These are phyloP conservation scores for Euzophera pinguis DNA, from an alignment of 2,888 invertebrate genomes.

Conservation along the genomic window DNA sequence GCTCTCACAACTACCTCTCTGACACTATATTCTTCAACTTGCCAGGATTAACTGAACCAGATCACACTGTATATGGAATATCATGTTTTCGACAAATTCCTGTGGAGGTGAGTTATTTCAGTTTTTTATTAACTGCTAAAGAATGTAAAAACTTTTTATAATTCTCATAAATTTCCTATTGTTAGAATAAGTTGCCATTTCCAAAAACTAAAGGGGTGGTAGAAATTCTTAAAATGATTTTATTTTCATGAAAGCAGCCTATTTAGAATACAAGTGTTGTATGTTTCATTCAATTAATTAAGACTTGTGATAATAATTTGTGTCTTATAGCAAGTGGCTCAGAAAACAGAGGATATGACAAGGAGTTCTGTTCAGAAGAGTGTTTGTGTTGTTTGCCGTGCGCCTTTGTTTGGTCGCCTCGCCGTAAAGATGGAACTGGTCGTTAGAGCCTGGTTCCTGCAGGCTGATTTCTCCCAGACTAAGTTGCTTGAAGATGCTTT, in stretches of 20 bases:
- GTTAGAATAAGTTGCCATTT: too few species aligned
- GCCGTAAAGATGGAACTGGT: slow-evolving; percentile 97
- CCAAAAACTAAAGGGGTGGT: too few species aligned
- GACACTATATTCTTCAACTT: slow-evolving; percentile 98
- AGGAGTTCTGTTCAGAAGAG: slow-evolving; percentile 98
- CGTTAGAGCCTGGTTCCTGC: slow-evolving; percentile 97
- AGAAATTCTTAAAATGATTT: too few species aligned
- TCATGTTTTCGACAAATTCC: slow-evolving; percentile 99
- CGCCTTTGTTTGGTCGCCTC: slow-evolving; percentile 96
- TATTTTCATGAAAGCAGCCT: too few species aligned
- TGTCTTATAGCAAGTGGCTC: slow-evolving; percentile 88
- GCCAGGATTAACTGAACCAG: slow-evolving; percentile 91
- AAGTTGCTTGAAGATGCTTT: slow-evolving; percentile 94
- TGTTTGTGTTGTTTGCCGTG: slow-evolving; percentile 94
- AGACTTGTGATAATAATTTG: neutral
- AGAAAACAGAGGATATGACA: slow-evolving; percentile 96
- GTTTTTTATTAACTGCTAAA: neutral
- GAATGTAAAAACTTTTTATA: too few species aligned
- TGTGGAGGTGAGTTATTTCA: slow-evolving; percentile 83
- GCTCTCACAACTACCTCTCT: slow-evolving; percentile 96
- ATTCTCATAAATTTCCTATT: too few species aligned
- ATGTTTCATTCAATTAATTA: too few species aligned
- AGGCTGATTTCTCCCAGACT: slow-evolving; percentile 94
- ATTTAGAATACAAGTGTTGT: too few species aligned
- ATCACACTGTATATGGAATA: slow-evolving; percentile 94